Percentiles rank a stretch among this genome's conserved stretches.
Conservation (phyloP, 2,797 vertebrate species). For the Microcaecilia unicolor region DNA sequence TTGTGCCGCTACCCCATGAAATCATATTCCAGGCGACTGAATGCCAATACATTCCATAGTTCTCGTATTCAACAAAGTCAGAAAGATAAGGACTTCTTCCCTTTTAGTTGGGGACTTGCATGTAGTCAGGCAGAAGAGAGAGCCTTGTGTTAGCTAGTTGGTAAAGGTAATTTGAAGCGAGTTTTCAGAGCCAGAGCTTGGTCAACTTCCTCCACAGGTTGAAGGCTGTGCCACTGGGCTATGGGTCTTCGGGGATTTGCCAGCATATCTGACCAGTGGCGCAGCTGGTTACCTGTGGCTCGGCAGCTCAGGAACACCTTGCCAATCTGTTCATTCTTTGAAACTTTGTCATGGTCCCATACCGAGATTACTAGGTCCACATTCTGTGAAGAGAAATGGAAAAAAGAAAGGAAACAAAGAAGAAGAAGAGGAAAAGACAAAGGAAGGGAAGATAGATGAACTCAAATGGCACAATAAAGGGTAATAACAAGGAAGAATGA, state of each 20-base stretch:
- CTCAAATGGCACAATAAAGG: background rate
- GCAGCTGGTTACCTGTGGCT: slow-evolving; percentile 75
- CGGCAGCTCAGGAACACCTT: slow-evolving; percentile 75
- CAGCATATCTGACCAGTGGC: slow-evolving; percentile 88
- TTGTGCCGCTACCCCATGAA: no score
- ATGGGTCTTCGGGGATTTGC: slow-evolving; percentile 72
- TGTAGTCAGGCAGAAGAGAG: no score
- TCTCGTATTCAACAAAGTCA: no score
- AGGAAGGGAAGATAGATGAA: background rate
- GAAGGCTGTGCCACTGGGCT: slow-evolving; percentile 79
- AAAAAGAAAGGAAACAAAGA: background rate
- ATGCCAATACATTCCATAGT: no score
- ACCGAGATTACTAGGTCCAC: slow-evolving; percentile 76
- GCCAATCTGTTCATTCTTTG: slow-evolving; percentile 68
- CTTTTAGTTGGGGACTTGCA: no score
- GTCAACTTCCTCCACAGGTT: slow-evolving; percentile 66
- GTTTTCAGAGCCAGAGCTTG: slow-evolving; percentile 55
- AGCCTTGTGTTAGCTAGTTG: slow-evolving; percentile 28
- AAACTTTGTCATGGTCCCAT: slow-evolving; percentile 73
- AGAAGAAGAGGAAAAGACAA: background rate
- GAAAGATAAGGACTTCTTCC: no score
- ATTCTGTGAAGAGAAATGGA: slow-evolving; percentile 26
- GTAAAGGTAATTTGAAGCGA: slow-evolving; percentile 48
- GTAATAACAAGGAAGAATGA: no score
- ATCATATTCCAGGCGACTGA: no score